A percentile compares a stretch with the other conserved stretches of the same genome.
Conservation (phyloP, 2,797 vertebrate genomes). For the Labroides dimidiatus region DNA sequence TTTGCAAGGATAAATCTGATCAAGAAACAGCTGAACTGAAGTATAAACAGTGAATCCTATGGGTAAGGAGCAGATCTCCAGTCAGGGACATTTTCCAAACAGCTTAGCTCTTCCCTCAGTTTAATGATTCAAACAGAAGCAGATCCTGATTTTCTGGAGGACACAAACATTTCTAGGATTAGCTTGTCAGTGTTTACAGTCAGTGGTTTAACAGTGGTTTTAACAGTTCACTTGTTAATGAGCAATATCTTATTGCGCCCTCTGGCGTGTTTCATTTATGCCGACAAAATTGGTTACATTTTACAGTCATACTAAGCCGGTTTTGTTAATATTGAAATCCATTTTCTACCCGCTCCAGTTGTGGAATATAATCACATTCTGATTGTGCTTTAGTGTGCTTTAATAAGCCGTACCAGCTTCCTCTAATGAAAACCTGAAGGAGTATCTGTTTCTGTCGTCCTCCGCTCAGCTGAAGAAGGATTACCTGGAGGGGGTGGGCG, state of each 20-base stretch:
- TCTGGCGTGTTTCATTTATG: neutral
- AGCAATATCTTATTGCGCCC: conserved; percentile 2
- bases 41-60: no score
- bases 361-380: neutral
- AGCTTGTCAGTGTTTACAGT: conserved; percentile 2
- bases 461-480: conserved; percentile 91
- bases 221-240: no score
- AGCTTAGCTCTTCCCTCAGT: neutral
- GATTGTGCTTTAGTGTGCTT: neutral
- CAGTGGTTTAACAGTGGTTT: neutral
- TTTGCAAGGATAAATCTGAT: no score
- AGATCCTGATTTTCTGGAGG: conserved; percentile 3
- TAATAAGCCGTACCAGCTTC: neutral
- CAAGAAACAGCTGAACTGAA: neutral
- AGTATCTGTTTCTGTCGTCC: neutral
- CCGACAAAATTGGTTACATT: neutral
- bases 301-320: neutral
- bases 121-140: neutral
- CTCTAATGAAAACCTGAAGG: neutral
- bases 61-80: neutral
- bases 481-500: conserved; percentile 91
- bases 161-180: neutral
- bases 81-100: neutral
- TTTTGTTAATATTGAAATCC: neutral
- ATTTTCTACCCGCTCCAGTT: neutral